Evolutionary conservation across 2,113 vertebrate genomes (phyloP).

Genomic region (Bungarus multicinctus): DNA sequence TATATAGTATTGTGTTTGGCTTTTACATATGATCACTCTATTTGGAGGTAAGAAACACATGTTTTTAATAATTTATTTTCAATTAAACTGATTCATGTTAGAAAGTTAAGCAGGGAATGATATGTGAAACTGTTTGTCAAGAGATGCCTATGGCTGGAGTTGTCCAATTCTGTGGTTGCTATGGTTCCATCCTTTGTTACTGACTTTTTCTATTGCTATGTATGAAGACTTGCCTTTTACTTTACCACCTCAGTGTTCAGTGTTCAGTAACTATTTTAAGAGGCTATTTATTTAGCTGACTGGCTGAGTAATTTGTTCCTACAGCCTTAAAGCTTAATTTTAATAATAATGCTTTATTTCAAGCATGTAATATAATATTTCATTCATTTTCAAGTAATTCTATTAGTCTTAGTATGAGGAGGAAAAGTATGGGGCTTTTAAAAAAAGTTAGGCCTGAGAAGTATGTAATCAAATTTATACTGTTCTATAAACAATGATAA

Average conservation of each 20-base stretch:
- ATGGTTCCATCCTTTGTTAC: neutral
- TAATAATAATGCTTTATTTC: neutral
- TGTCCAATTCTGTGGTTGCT: neutral
- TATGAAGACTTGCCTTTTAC: neutral
- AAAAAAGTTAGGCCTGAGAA: neutral
- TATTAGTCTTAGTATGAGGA: neutral
- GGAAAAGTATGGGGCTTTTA: neutral
- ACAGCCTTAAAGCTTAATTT: neutral
- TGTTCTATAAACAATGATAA: neutral
- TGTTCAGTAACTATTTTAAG: neutral
- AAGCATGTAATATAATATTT: neutral
- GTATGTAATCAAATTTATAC: neutral
- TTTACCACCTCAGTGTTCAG: neutral
- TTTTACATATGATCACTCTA: neutral
- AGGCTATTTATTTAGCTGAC: neutral
- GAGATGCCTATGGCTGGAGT: neutral
- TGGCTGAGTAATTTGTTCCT: neutral
- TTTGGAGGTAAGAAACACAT: neutral
- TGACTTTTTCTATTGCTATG: neutral
- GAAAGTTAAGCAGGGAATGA: neutral
- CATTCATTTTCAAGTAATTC: neutral
- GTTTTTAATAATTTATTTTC: neutral
- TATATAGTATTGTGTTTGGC: neutral
- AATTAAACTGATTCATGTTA: neutral
- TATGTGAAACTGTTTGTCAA: neutral